phyloP scores from a whole-genome alignment of 2,797 vertebrate genomes.

The Amniataba percoides region DNA sequence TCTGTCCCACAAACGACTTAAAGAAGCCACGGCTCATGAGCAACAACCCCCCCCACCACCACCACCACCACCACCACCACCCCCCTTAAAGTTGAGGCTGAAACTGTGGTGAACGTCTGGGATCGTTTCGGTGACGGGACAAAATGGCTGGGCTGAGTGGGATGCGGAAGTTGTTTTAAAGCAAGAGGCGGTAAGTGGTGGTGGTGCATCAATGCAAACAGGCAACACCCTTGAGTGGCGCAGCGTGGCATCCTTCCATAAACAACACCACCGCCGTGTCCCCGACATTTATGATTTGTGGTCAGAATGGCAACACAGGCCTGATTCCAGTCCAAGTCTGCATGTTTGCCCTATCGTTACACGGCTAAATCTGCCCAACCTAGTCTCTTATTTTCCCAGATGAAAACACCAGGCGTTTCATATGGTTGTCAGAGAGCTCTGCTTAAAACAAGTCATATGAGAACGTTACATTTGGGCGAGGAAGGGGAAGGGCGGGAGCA shows the following conservation, averaged over 20 bases:
- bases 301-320: conserved; percentile 76
- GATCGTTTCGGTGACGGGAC: conserved; percentile 69
- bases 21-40: conserved; percentile 59
- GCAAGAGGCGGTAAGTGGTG: conserved; percentile 75
- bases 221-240: conserved; percentile 84
- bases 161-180: conserved; percentile 79
- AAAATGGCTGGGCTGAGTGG: conserved; percentile 72
- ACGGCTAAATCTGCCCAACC: conserved; percentile 77
- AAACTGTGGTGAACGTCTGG: conserved; percentile 67
- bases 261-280: conserved; percentile 81
- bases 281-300: conserved; percentile 83
- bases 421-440: conserved; percentile 65
- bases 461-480: conserved; percentile 54
- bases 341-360: conserved; percentile 77
- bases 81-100: conserved; percentile 55
- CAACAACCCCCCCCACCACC: conserved; percentile 25
- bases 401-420: conserved; percentile 73
- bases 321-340: conserved; percentile 77
- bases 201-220: conserved; percentile 83
- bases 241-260: conserved; percentile 80
- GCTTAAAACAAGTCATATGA: conserved; percentile 73
- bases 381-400: conserved; percentile 80
- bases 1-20: conserved; percentile 64
- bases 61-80: conserved; percentile 23
- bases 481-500: conserved; percentile 57